Evolutionary conservation across 1,140 invertebrate genomes (phyloP), one percentile per base, ranked within the genome.

Genomic region (Grapholita molesta): DNA sequence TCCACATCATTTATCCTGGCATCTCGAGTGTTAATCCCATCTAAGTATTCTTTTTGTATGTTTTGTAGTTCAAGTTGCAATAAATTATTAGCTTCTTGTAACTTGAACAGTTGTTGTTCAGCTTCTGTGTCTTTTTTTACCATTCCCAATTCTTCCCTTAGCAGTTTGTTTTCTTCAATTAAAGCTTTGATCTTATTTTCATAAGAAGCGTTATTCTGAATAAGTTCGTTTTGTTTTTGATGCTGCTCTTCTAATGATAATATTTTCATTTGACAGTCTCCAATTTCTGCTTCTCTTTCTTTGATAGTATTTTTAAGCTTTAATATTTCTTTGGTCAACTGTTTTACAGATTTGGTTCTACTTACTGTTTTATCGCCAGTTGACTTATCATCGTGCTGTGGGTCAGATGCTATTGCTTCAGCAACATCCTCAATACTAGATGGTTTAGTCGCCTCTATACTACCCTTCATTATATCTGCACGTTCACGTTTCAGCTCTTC

Each of bases 201-300:
- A 70, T 79, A 82, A 28, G 70, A 67, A 3, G 74, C 65, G 75
- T 75, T 88, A 48, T 35, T 80, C 76, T 88, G 76, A 12, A 82
- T 68, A 64, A 86, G 48, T 55, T 91, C 87, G 67, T 75, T 81
- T 70, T 89, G 83, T 71, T 91, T 91, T 66, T 91, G 82, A 72
- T 91, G 87, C 64, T 88, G 85, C 76, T 91, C 88, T 80, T 91
- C 89, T 52, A 93, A 42, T 11, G 89, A 89, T 25, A 90, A 75
- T 76, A 91, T 89, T 72, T 91, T 90, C 88, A 91, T 91, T 74
- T 91, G 87, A 71, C 84, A 92, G 69, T 93, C 87, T 55, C 87
- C 91, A 69, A 93, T 90, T 83, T 94, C 93, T 32, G 90, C 80
- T 75, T 92, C 88, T 79, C 93, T 89, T 53, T 93, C 85, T 79